These are phyloP conservation scores for Acanthurus lineatus DNA, from an alignment of 2,797 vertebrate species.

Conservation along the genomic window DNA sequence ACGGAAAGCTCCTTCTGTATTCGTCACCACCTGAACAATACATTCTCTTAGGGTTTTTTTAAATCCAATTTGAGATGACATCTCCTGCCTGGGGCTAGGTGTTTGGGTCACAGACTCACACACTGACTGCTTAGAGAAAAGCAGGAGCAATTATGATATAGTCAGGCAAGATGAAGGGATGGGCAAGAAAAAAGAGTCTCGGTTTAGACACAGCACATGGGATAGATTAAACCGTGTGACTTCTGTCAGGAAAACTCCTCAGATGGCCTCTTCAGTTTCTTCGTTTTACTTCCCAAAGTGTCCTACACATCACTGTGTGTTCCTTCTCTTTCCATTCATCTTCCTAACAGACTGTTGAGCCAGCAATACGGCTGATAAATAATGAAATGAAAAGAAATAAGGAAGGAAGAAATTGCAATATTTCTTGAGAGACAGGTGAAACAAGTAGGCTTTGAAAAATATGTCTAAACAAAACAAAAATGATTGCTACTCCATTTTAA, in stretches of 20 bases:
- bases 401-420: conserved; percentile 33
- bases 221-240: conserved; percentile 53
- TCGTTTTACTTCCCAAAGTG: neutral
- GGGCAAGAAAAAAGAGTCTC: conserved; percentile 57
- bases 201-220: conserved; percentile 36
- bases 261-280: conserved; percentile 9
- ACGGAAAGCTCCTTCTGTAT: conserved; percentile 48
- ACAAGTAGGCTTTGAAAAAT: conserved; percentile 32
- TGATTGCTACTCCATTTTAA: conserved; percentile 12
- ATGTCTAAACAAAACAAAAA: conserved; percentile 14
- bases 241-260: conserved; percentile 36
- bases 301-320: conserved; percentile 3
- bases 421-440: conserved; percentile 42
- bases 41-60: conserved; percentile 37
- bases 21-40: conserved; percentile 52
- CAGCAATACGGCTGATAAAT: conserved; percentile 47
- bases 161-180: conserved; percentile 52
- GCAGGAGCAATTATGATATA: conserved; percentile 61
- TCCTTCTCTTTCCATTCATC: conserved; percentile 25
- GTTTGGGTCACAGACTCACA: conserved; percentile 42
- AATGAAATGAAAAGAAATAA: conserved; percentile 12
- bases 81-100: conserved; percentile 24
- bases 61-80: conserved; percentile 61
- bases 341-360: conserved; percentile 17
- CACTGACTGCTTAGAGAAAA: conserved; percentile 25